phyloP scores from a whole-genome alignment of 1,140 invertebrate genomes.

The Cotesia glomerata region DNA sequence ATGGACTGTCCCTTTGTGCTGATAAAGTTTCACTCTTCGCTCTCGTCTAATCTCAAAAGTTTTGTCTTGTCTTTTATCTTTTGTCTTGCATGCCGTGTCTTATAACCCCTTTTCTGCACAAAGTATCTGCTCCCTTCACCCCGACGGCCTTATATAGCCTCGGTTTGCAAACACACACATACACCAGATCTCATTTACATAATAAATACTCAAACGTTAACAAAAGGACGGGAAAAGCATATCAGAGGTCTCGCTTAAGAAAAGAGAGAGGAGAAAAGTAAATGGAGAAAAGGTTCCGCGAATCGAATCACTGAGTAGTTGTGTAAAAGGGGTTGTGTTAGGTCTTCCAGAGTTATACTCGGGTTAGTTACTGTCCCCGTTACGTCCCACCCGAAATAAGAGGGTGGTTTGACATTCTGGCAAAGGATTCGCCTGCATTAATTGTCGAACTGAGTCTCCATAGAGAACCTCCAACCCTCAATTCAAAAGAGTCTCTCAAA shows the following conservation, averaged over 20 bases:
- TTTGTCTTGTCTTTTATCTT: no score
- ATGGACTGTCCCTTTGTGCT: no score
- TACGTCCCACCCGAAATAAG: no score
- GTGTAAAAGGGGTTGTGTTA: neutral
- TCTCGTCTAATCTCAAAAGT: no score
- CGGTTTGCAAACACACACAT: slow-evolving; percentile 59
- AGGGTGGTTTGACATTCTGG: slow-evolving; percentile 2
- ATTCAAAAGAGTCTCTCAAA: neutral
- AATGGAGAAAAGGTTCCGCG: slow-evolving; percentile 16
- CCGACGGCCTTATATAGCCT: no score
- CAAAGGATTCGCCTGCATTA: slow-evolving; percentile 59
- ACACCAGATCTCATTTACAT: slow-evolving; percentile 61
- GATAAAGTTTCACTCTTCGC: no score
- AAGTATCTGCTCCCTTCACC: no score
- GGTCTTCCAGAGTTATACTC: no score
- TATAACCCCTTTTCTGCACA: no score
- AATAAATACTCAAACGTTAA: slow-evolving; percentile 61
- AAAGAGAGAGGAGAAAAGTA: neutral
- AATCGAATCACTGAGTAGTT: slow-evolving; percentile 7
- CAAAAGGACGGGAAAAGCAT: slow-evolving; percentile 47
- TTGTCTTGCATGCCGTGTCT: no score
- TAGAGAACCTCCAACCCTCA: neutral
- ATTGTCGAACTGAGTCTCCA: slow-evolving; percentile 38
- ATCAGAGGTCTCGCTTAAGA: no score
- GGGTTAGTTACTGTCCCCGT: no score